These are phyloP conservation scores for Thaumatotibia leucotreta DNA, from an alignment of 1,140 invertebrate genomes.

Conservation along the genomic window DNA sequence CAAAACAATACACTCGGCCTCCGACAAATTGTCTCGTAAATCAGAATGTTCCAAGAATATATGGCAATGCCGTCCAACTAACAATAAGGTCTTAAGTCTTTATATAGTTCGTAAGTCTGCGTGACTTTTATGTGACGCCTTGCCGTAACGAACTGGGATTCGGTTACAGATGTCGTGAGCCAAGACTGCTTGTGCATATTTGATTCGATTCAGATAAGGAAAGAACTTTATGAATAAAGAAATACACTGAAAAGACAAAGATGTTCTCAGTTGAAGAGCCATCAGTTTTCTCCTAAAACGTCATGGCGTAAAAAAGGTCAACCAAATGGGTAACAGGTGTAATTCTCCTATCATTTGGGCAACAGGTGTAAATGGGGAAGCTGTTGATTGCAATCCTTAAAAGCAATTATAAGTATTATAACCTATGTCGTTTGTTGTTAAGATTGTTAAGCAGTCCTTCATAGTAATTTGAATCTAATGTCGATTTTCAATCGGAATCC, in stretches of 20 bases:
- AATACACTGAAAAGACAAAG: neutral
- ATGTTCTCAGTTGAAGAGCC: neutral
- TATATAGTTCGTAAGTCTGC: neutral
- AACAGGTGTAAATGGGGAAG: no score
- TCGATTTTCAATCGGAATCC: no score
- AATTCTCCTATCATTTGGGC: no score
- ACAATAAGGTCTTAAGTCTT: neutral
- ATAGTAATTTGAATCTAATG: no score
- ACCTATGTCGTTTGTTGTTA: no score
- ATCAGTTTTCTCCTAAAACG: no score
- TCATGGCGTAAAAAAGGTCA: no score
- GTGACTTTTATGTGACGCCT: neutral
- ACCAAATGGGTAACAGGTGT: no score
- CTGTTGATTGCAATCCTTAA: no score
- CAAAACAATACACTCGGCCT: slow-evolving; percentile 11
- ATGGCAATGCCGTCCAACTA: neutral
- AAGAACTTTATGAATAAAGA: neutral
- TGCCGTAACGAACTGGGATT: neutral
- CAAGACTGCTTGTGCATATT: neutral
- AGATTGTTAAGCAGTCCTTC: no score
- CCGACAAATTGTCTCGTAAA: slow-evolving; percentile 15
- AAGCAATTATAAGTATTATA: no score
- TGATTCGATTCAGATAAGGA: neutral
- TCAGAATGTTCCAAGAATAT: slow-evolving; percentile 1
- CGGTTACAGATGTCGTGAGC: slow-evolving; percentile 6